Conservation (phyloP, 1,140 invertebrate genomes). For the Apis mellifera region DNA sequence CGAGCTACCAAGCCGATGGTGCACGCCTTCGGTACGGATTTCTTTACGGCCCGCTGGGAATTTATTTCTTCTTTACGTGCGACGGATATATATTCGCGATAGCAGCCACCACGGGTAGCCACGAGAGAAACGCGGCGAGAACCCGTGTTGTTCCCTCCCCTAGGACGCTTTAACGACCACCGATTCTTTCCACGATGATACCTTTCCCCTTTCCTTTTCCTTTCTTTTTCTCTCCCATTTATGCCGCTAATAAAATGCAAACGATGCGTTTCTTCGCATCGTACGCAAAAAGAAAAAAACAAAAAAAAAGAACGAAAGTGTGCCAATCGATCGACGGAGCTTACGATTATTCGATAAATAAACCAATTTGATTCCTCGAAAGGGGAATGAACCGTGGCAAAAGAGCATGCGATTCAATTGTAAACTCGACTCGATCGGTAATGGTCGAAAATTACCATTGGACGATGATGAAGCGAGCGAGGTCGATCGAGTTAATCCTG, state of each 20-base stretch:
- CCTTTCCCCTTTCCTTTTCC: neutral
- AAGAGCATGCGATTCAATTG: neutral
- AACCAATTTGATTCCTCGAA: neutral
- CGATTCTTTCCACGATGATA: neutral
- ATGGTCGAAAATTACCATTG: neutral
- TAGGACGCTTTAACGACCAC: neutral
- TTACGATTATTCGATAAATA: no score
- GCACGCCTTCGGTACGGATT: constrained; percentile 62
- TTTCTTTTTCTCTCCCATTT: neutral
- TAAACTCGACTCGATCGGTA: neutral
- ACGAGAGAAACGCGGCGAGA: constrained; percentile 3
- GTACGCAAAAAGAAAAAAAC: no score
- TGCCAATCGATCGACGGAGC: neutral
- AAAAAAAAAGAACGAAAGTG: neutral
- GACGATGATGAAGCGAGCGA: no score
- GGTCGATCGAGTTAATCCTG: neutral
- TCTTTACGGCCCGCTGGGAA: constrained; percentile 63
- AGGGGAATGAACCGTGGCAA: no score
- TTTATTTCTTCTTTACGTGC: constrained; percentile 68
- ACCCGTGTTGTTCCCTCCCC: neutral
- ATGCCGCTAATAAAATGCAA: neutral
- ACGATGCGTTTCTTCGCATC: neutral
- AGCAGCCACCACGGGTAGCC: constrained; percentile 32
- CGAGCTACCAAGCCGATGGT: constrained; percentile 66
- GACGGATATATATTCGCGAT: constrained; percentile 57